Base-by-base conservation (phyloP, 2,113 vertebrate genomes). In the Anolis sagrei region DNA sequence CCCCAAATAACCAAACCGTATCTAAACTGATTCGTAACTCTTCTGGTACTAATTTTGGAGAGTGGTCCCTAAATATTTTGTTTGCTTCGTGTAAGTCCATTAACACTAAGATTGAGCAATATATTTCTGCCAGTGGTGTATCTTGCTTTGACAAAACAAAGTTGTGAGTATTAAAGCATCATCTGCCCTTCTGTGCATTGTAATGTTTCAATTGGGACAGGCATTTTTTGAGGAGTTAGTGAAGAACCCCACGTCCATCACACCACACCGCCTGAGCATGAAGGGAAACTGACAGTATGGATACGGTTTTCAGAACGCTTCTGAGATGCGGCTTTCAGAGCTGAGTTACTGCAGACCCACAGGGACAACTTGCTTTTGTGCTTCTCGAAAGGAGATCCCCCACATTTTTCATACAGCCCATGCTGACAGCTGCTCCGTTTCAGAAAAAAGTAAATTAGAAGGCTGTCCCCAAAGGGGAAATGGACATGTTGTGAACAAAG, bases 281-380 rank as follows among this genome's bases (percentile, higher is more conserved):
- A 93, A 92, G 83, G 86, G 82, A 92, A 92, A 84, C 82, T 76
- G 82, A 88, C 85, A 85, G 83, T 75, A 69, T 93, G 69, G 92
- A 88, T 82, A 82, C 61, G 88, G 44, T 92, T 91, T 58, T 91
- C 86, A 75, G 86, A 72, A 87, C 89, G 68, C 91, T 89, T 68
- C 85, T 88, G 89, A 90, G 83, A 88, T 87, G 79, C 23, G 89
- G 84, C 82, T 29, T 66, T 62, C 36, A 36, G 61, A 54, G 58
- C 29, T 54, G 48, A 75, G 18, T 75, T 75, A 39, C 39, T n/a
- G 36, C 72, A 75, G 72, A 64, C 54, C 58, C 76, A 48, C 32
- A 54, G 32, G 23, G 58, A 61, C 25, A 21, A 36, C 39, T 66
- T 44, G 10, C 79, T 68, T 75, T 58, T 81, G 69, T 48, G 23